These are phyloP conservation scores for Xylota sylvarum DNA, from an alignment of 2,888 invertebrate species.

Conservation along the genomic window DNA sequence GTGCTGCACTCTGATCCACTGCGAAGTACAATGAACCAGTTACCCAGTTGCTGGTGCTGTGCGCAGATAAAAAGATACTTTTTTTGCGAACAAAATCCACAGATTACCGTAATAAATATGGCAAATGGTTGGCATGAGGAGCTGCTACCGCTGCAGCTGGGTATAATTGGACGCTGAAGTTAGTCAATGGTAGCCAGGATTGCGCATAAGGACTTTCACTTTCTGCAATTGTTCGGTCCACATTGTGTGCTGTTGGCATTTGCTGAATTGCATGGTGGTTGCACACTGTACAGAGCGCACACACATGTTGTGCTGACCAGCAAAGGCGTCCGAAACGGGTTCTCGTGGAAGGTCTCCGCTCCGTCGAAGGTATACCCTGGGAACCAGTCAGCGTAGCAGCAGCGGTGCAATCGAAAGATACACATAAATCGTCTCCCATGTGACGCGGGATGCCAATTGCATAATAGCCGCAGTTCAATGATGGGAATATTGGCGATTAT, in stretches of 20 bases:
- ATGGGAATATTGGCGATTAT: constrained; percentile 73
- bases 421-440: constrained; percentile 74
- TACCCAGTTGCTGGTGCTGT: constrained; percentile 64
- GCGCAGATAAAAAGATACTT: constrained; percentile 60
- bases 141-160: constrained; percentile 57
- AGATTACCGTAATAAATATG: constrained; percentile 73
- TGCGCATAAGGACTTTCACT: constrained; percentile 77
- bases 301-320: constrained; percentile 45
- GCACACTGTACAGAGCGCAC: constrained; percentile 18
- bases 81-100: constrained; percentile 65
- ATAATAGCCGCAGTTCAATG: constrained; percentile 63
- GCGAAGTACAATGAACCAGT: constrained; percentile 73
- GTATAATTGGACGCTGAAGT: constrained; percentile 73
- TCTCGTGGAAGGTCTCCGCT: constrained; percentile 57
- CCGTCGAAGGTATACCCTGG: constrained; percentile 42
- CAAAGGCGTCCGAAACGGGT: constrained; percentile 51
- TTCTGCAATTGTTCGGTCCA: constrained; percentile 70
- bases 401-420: constrained; percentile 42
- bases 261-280: constrained; percentile 38
- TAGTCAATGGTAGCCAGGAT: constrained; percentile 75
- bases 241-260: constrained; percentile 6
- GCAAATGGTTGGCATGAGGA: constrained; percentile 58
- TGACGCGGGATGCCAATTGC: constrained; percentile 63
- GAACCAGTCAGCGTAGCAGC: constrained; percentile 37
- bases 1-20: constrained; percentile 41